Evolutionary conservation across 1,140 invertebrate species (phyloP).

Genomic region (Belonocnema kinseyi): DNA sequence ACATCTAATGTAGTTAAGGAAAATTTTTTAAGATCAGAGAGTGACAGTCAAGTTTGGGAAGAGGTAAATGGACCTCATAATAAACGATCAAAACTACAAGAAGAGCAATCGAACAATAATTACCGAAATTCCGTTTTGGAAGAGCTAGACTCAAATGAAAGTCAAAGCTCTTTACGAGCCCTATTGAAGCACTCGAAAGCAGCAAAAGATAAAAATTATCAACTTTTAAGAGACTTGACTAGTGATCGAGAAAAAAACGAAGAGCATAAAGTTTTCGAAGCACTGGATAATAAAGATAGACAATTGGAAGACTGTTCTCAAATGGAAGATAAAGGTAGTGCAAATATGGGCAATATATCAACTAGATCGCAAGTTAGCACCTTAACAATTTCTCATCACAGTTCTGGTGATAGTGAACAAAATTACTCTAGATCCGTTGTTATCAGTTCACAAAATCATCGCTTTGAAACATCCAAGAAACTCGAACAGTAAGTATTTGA

Average conservation of each 20-base stretch:
- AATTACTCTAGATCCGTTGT: conserved; percentile 70
- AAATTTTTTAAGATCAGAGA: conserved; percentile 55
- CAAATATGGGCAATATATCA: conserved; percentile 62
- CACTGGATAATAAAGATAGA: conserved; percentile 42
- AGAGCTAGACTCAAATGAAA: conserved; percentile 64
- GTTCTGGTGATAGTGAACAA: conserved; percentile 69
- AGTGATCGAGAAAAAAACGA: conserved; percentile 59
- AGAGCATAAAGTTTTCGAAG: conserved; percentile 39
- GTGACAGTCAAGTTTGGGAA: conserved; percentile 53
- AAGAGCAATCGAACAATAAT: conserved; percentile 58
- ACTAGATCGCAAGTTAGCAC: conserved; percentile 68
- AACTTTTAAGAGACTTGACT: conserved; percentile 63
- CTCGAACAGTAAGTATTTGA: conserved; percentile 69
- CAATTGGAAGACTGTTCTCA: conserved; percentile 42
- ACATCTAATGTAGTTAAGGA: conserved; percentile 49
- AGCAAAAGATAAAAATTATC: conserved; percentile 67
- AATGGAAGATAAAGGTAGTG: conserved; percentile 52
- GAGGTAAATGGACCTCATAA: conserved; percentile 57
- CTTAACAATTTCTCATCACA: conserved; percentile 69
- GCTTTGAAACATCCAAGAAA: conserved; percentile 68
- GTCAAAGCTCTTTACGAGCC: conserved; percentile 63
- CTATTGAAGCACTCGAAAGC: conserved; percentile 65
- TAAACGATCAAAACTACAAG: conserved; percentile 65
- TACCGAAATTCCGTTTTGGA: conserved; percentile 61
- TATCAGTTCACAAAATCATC: conserved; percentile 62